Conservation (phyloP, 2,888 invertebrate species). For the Miltochrista miniata region DNA sequence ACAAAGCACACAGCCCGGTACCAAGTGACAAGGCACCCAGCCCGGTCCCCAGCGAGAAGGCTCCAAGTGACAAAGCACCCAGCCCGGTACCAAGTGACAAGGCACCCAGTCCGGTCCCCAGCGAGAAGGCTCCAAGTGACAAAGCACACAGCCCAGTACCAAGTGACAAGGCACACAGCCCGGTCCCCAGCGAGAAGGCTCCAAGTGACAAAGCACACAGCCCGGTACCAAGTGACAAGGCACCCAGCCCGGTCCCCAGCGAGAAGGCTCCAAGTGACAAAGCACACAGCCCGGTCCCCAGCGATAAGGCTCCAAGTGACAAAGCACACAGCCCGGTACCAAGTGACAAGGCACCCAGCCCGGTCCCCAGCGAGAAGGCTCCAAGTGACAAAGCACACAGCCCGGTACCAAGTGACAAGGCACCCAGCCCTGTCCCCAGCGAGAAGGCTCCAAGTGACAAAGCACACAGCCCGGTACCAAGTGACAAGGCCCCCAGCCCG, state of each 20-base stretch:
- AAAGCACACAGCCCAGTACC: no score
- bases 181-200: no score
- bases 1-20: constrained; percentile 5
- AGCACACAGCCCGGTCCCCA: neutral
- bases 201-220: no score
- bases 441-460: no score
- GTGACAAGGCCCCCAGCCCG: neutral
- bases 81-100: no score
- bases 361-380: constrained; percentile 1
- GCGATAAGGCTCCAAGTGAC: neutral
- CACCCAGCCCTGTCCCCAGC: neutral
- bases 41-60: no score
- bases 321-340: neutral
- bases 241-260: constrained; percentile 12
- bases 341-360: constrained; percentile 5
- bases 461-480: neutral
- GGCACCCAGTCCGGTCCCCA: constrained; percentile 1
- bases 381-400: constrained; percentile 7
- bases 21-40: neutral
- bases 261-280: neutral
- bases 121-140: no score
- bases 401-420: neutral
- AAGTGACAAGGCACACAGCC: no score
- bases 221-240: constrained; percentile 10
- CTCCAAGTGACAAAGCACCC: no score